These are phyloP conservation scores for Dynastes maya DNA, from an alignment of 2,888 invertebrate genomes.

Conservation along the genomic window DNA sequence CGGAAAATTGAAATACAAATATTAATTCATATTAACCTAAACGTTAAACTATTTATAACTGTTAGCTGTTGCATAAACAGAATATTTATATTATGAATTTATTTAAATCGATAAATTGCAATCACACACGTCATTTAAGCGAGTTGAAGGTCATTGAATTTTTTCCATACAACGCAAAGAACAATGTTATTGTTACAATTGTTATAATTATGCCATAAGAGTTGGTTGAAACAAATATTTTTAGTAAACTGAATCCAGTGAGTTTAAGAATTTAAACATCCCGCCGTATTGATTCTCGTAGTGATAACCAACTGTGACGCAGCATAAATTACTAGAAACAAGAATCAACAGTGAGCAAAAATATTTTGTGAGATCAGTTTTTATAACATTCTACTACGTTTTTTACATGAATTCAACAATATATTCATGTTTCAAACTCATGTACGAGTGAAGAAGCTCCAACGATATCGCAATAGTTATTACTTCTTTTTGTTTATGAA, in stretches of 20 bases:
- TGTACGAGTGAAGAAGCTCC: constrained; percentile 30
- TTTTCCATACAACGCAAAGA: background rate
- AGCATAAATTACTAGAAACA: constrained; percentile 39
- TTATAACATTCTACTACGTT: constrained; percentile 20
- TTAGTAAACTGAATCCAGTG: background rate
- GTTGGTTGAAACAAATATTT: background rate
- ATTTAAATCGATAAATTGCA: constrained; percentile 22
- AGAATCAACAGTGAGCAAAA: constrained; percentile 45
- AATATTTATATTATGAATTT: background rate
- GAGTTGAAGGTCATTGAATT: background rate
- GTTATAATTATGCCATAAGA: background rate
- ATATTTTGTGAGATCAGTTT: constrained; percentile 39
- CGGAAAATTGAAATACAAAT: no score
- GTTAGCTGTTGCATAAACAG: constrained; percentile 2
- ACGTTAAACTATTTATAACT: background rate
- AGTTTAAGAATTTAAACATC: constrained; percentile 12
- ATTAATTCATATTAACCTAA: background rate
- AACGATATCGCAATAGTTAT: constrained; percentile 16
- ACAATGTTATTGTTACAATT: constrained; percentile 8
- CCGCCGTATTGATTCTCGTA: constrained; percentile 13
- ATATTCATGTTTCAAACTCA: constrained; percentile 44
- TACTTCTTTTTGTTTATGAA: constrained; percentile 47
- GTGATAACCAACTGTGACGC: constrained; percentile 37
- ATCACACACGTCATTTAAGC: background rate
- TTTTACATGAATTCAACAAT: constrained; percentile 37